Evolutionary conservation across 2,797 vertebrate species (phyloP), one percentile per base, ranked within the genome.

Genomic region (Allobates femoralis): DNA sequence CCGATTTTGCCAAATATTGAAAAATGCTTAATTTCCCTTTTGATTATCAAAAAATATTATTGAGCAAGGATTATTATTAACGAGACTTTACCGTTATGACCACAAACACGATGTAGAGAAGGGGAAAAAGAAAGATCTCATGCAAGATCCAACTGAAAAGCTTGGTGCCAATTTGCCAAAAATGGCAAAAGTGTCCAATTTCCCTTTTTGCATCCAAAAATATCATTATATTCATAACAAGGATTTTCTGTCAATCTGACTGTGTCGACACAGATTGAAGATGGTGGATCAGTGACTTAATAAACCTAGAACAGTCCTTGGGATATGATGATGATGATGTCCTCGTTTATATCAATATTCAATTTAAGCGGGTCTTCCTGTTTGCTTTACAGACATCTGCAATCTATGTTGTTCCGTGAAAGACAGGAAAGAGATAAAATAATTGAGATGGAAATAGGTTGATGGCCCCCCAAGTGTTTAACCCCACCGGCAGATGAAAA

Each of bases 291-390:
- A 16, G 18, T 28, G 16, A n/a, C 30, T 6, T 46, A 34, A 21
- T 53, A 81, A 81, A 69, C 5, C 79, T 32, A 34, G 26, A 51
- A 19, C 62, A 30, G 51, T 67, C 21, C 21, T 69, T 53, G 28
- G 23, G 19, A 69, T 66, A 53, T 2, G 64, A 67, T 34, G 64
- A 55, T 23, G 64, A 66, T 34, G 64, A 55, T 23, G 53, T 66
- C 66, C 34, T 32, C 12, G 30, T 51, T 82, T 71, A 56, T 82
- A 73, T 21, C 50, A 32, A 23, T 55, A 18, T 23, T 26, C 15
- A 26, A 55, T 55, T 69, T 19, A 34, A 81, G 41, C 10, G 30
- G 80, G 32, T 71, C 62, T 81, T 53, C 21, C 30, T 37, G 80
- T 26, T 32, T 18, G 4, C 19, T 56, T n/a, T 34, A 71, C 19